phyloP scores from a whole-genome alignment of 2,888 invertebrate species.

The Eudemis profundana region DNA sequence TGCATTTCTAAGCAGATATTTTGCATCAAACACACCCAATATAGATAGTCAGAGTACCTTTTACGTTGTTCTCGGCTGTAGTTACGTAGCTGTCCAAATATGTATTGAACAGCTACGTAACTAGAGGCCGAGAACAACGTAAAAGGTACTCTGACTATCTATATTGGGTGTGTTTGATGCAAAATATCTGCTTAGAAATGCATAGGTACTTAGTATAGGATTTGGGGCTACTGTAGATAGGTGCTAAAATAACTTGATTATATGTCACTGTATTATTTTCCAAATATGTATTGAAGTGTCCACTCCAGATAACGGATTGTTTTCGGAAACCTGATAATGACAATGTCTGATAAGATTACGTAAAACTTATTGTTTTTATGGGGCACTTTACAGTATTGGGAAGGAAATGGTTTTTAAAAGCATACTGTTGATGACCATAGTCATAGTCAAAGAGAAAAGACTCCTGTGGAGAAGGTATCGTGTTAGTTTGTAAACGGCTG shows the following conservation, averaged over 20 bases:
- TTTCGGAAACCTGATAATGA: constrained; percentile 34
- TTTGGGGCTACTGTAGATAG: not conserved
- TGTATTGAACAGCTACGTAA: constrained; percentile 41
- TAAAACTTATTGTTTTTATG: constrained; percentile 32
- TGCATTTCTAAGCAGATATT: constrained; percentile 15
- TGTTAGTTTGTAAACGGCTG: not conserved
- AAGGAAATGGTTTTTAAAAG: constrained; percentile 5
- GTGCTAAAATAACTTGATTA: not conserved
- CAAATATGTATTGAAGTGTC: constrained; percentile 43
- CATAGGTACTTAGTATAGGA: not conserved
- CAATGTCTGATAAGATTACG: constrained; percentile 35
- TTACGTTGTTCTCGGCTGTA: constrained; percentile 20
- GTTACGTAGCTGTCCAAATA: constrained; percentile 42
- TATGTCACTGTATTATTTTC: no score
- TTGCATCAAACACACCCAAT: constrained; percentile 11
- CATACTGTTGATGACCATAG: constrained; percentile 10
- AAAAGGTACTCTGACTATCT: constrained; percentile 29
- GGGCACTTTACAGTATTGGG: constrained; percentile 22
- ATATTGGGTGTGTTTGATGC: constrained; percentile 9
- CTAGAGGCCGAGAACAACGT: constrained; percentile 18
- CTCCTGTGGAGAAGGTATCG: constrained; percentile 1
- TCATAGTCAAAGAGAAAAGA: no score
- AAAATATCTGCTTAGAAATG: constrained; percentile 19
- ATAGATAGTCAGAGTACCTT: constrained; percentile 26
- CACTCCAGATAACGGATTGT: constrained; percentile 42